Base-by-base conservation (phyloP, 2,113 vertebrate species). In the Apistogramma diplotaenia region DNA sequence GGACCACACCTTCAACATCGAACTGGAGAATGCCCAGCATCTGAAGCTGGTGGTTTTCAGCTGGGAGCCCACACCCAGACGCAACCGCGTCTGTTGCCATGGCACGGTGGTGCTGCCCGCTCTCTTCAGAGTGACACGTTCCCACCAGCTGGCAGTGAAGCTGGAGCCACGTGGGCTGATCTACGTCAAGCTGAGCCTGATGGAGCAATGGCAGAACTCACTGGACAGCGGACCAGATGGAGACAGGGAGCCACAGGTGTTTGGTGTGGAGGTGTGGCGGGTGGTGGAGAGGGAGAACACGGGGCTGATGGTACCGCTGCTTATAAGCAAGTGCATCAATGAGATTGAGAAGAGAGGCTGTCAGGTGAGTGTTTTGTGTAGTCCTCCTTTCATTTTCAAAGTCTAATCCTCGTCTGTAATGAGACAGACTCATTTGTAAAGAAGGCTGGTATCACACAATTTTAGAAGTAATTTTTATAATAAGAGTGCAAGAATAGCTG, bases 1-100 rank as follows among this genome's bases (percentile, higher is more conserved):
- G 98, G 98, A 99, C 91, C 98, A 99, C 93, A 99, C 98, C 0
- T 99, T 99, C 90, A 99, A 99, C 93, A 99, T 99, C 72, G 97
- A 99, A 86, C 95, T 99, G 25, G 98, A 99, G 94, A 99, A 99
- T 0, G 98, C 98, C 2, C 98, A 99, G 94, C 97, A 98, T 89
- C 95, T 99, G 89, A 99, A 99, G 89, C 93, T 99, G 55, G 97
- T 99, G 40, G 97, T 99, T 62, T 99, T 99, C 91, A 98, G 97
- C 80, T 99, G 98, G 97, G 98, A 99, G 54, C 96, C 98, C n/a
- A 97, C 96, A 10, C 97, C 97, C 0, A 94, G 95, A 49, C 85
- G 90, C 86, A 98, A 99, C 79, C 90, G 97, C 0, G 97, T 99
- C 56, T 99, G 97, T 89, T 99, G 98, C 92, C 97, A 99, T 19